Evolutionary conservation across 2,113 vertebrate species (phyloP), one percentile per base, ranked within the genome.

Genomic region (Leiothrix lutea): DNA sequence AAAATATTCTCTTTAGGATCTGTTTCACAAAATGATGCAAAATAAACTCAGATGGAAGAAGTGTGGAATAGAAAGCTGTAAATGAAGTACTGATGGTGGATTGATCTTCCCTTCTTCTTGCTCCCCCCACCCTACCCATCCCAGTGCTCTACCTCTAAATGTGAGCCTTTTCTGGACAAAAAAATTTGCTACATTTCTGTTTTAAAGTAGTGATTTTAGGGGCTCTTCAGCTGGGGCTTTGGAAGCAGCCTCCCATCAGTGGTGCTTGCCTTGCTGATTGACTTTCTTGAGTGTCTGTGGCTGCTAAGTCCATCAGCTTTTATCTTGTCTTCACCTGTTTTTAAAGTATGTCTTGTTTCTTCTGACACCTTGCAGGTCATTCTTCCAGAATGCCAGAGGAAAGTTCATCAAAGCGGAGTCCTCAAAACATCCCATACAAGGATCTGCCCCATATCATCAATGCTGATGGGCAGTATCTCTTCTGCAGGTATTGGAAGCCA

Each of bases 401-500:
- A 94, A 98, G 97, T 97, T 98, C 97, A 3, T 97, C 98, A 70
- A 98, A 98, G 94, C 97, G 96, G 85, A 99, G 98, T 88, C 99
- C 99, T 62, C 99, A 99, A 95, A 99, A 98, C 78, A 95, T 98
- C 84, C 98, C 98, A 0, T 99, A 99, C 97, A 95, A 95, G 94
- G 98, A 99, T 89, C 98, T 99, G 71, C 98, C 95, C 90, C 99
- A 99, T 96, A 98, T 99, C 90, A 71, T 99, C 97, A 99, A 99
- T 69, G 98, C 98, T 26, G 99, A 99, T 6, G 99, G 99, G 78
- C 98, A 98, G 97, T 96, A 99, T 97, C 98, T 99, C 94, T 99
- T 99, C 98, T 99, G 99, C 97, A 99, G 98, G 95, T 99, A 99
- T 97, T 99, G 99, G 99, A 99, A 99, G 91, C 99, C 99, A n/a